A percentile compares a stretch with the other conserved stretches of the same genome.
Conservation (phyloP, 2,888 invertebrate genomes). For the Tachina lurida region DNA sequence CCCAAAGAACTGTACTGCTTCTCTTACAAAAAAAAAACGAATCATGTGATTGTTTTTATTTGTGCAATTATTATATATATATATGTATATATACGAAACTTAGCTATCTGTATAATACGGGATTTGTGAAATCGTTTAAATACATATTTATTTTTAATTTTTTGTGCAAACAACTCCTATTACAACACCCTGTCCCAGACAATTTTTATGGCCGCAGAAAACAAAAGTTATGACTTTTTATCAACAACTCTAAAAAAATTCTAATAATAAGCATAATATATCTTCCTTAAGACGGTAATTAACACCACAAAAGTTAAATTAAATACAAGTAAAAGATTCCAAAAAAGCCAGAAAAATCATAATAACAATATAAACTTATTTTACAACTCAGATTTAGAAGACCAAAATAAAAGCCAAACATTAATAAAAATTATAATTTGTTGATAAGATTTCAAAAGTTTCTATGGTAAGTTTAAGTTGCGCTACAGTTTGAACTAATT, state of each 20-base stretch:
- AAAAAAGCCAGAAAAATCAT: neutral
- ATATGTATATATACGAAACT: no score
- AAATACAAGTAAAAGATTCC: conserved; percentile 6
- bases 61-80: no score
- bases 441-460: conserved; percentile 50
- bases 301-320: conserved; percentile 4
- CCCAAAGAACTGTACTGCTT: no score
- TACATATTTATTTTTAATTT: no score
- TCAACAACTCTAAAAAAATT: conserved; percentile 31
- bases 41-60: no score
- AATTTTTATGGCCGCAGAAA: conserved; percentile 15
- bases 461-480: neutral
- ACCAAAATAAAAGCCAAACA: conserved; percentile 2
- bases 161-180: neutral
- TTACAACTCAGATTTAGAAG: neutral
- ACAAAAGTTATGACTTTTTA: conserved; percentile 12
- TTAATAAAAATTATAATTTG: conserved; percentile 13
- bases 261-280: conserved; percentile 62
- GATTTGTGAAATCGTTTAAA: no score
- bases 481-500: conserved; percentile 26
- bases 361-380: conserved; percentile 20
- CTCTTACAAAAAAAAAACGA: no score
- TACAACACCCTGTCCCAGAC: neutral
- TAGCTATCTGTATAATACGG: no score
- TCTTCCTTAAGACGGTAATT: conserved; percentile 52